phyloP scores from a whole-genome alignment of 2,797 vertebrate genomes.

The Falco rusticolus region DNA sequence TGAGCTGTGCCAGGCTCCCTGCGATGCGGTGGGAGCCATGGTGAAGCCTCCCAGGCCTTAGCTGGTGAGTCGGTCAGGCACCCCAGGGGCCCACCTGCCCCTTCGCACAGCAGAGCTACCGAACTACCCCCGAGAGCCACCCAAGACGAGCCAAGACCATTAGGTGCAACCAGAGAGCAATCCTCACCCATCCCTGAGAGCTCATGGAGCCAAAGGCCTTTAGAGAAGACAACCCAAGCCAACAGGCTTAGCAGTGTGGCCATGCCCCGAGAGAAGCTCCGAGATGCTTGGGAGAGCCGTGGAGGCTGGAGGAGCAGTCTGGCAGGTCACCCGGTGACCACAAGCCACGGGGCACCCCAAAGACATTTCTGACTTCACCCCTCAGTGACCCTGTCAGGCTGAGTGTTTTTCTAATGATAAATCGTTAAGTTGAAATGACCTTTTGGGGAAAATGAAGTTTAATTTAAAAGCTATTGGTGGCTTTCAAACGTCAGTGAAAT shows the following conservation, averaged over 20 bases:
- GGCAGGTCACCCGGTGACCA: neutral
- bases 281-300: neutral
- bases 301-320: neutral
- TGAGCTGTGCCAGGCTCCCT: accelerated
- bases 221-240: neutral
- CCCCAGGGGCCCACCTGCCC: neutral
- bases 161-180: neutral
- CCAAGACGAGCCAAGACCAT: neutral
- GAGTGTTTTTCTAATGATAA: neutral
- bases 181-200: neutral
- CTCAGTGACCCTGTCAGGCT: neutral
- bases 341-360: neutral
- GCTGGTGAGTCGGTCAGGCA: neutral
- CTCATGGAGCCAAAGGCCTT: neutral
- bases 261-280: neutral
- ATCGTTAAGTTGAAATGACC: neutral
- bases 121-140: neutral
- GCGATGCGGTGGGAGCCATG: neutral
- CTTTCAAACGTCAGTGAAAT: neutral
- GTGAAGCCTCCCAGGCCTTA: neutral
- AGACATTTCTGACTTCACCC: neutral
- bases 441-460: neutral
- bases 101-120: neutral
- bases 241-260: neutral
- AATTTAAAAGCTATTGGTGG: neutral